Evolutionary conservation across 2,888 invertebrate species (phyloP).

Genomic region (Caenorhabditis macrosperma): DNA sequence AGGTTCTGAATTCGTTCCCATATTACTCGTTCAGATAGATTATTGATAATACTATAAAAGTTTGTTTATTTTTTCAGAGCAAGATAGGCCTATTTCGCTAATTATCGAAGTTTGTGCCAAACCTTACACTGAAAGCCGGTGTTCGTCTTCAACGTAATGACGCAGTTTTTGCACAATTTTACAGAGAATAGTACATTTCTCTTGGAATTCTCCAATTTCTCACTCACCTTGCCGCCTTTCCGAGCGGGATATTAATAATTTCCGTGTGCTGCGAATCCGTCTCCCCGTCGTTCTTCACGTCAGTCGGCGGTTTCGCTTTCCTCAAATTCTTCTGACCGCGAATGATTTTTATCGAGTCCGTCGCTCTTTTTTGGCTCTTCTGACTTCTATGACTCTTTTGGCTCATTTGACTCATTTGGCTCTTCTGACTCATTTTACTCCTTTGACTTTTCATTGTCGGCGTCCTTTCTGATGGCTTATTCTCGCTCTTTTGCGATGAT

Average conservation of each 20-base stretch:
- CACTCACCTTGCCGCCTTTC: neutral
- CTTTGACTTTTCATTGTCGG: neutral
- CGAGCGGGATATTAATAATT: slow-evolving; percentile 28
- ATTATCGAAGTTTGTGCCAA: too few relatives aligned
- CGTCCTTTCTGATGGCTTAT: neutral
- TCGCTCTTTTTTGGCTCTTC: too few relatives aligned
- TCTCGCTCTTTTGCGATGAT: neutral
- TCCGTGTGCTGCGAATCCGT: slow-evolving; percentile 33
- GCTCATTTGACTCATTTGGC: slow-evolving; percentile 6
- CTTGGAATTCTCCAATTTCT: neutral
- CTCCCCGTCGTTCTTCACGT: too few relatives aligned
- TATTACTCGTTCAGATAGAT: too few relatives aligned
- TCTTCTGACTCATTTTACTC: slow-evolving; percentile 15
- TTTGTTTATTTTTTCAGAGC: too few relatives aligned
- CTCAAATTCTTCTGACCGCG: slow-evolving; percentile 24
- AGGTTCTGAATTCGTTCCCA: neutral
- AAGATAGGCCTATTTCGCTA: too few relatives aligned
- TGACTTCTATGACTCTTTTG: neutral
- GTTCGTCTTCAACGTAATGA: too few relatives aligned
- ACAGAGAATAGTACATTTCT: too few relatives aligned
- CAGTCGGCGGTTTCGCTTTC: too few relatives aligned
- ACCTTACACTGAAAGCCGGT: too few relatives aligned
- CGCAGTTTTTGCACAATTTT: too few relatives aligned
- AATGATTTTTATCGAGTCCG: slow-evolving; percentile 29
- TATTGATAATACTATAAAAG: too few relatives aligned